These are phyloP conservation scores for Hypomecis atomaria DNA, from an alignment of 2,888 invertebrate species.

Conservation along the genomic window DNA sequence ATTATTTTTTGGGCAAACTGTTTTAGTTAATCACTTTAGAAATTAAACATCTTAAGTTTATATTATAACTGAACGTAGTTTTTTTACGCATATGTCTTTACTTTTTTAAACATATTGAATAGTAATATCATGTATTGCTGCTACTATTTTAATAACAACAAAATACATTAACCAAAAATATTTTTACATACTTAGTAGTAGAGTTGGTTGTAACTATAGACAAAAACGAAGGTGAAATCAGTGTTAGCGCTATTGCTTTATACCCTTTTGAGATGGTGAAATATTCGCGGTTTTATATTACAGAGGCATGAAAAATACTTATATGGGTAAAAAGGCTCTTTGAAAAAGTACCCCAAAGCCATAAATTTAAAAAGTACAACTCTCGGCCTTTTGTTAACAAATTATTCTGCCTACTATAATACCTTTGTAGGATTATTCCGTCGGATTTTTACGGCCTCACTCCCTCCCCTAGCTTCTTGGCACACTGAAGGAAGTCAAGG, in stretches of 20 bases:
- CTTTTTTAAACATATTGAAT: too few relatives aligned
- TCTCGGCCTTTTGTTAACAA: constrained; percentile 65
- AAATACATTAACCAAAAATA: too few relatives aligned
- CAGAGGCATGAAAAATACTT: constrained; percentile 39
- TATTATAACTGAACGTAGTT: too few relatives aligned
- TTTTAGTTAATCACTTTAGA: too few relatives aligned
- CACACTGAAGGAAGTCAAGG: constrained; percentile 63
- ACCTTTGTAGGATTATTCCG: constrained; percentile 46
- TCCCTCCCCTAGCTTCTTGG: constrained; percentile 55
- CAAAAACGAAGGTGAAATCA: constrained; percentile 9
- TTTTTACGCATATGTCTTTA: too few relatives aligned
- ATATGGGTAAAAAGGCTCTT: constrained; percentile 42
- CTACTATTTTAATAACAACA: too few relatives aligned
- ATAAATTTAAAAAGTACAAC: constrained; percentile 63
- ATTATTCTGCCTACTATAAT: constrained; percentile 54
- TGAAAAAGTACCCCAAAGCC: constrained; percentile 48
- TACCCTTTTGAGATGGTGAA: constrained; percentile 39
- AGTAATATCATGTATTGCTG: too few relatives aligned
- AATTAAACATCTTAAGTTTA: too few relatives aligned
- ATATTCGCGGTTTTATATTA: constrained; percentile 38
- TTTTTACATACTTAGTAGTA: too few relatives aligned
- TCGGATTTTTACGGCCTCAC: constrained; percentile 53
- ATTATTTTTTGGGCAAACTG: too few relatives aligned
- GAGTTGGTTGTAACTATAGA: too few relatives aligned
- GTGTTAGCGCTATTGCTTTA: constrained; percentile 33